These are phyloP conservation scores for Hassar affinis DNA, from an alignment of 2,113 vertebrate species.

Conservation along the genomic window DNA sequence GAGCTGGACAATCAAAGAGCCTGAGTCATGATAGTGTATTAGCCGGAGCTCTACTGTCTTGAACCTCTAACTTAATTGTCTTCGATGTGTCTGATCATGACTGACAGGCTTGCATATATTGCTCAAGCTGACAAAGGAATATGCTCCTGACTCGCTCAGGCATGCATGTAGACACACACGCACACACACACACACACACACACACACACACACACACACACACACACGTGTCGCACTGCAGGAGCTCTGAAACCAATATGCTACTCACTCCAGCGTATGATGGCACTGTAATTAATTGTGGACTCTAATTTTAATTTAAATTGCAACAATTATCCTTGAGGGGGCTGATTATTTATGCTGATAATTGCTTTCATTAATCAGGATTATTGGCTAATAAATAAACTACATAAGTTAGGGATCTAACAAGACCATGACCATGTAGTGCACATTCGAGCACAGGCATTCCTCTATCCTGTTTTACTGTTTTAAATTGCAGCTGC, in stretches of 20 bases:
- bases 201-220: not conserved
- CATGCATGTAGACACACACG: not conserved
- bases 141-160: not conserved
- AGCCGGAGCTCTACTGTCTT: not conserved
- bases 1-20: slow-evolving; percentile 33
- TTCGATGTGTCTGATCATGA: slow-evolving; percentile 7
- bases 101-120: slow-evolving; percentile 21
- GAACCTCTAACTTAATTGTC: slow-evolving; percentile 32
- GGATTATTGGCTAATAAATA: slow-evolving; percentile 42
- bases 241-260: slow-evolving; percentile 21
- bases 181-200: not conserved
- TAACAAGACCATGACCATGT: slow-evolving; percentile 17
- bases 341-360: slow-evolving; percentile 24
- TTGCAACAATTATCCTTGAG: slow-evolving; percentile 47
- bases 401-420: slow-evolving; percentile 11
- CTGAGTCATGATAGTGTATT: slow-evolving; percentile 28
- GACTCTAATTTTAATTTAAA: slow-evolving; percentile 41
- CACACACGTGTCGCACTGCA: slow-evolving; percentile 3
- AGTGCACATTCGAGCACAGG: not conserved
- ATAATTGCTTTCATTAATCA: slow-evolving; percentile 55
- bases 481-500: not conserved
- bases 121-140: slow-evolving; percentile 12
- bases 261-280: slow-evolving; percentile 25
- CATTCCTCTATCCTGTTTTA: not conserved
- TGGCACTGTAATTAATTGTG: slow-evolving; percentile 32